A percentile compares a stretch with the other conserved stretches of the same genome.
These are phyloP conservation scores for Anser brachyrhynchus DNA, from an alignment of 2,113 vertebrate genomes.

Conservation along the genomic window DNA sequence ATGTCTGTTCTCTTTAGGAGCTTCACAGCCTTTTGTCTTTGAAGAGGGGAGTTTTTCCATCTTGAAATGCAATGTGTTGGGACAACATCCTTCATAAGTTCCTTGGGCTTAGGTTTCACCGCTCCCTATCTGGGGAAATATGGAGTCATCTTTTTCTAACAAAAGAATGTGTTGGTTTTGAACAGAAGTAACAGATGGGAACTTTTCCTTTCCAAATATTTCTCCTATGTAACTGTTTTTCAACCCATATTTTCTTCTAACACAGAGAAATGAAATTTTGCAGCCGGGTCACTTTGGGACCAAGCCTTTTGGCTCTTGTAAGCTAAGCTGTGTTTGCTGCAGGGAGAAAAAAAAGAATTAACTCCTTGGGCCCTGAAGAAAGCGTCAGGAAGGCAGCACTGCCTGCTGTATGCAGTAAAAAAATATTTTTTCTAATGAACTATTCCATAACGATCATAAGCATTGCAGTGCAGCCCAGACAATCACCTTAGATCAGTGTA, in stretches of 20 bases:
- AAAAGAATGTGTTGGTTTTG: neutral
- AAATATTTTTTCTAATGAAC: neutral
- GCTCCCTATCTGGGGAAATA: neutral
- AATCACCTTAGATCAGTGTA: neutral
- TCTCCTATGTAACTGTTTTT: neutral
- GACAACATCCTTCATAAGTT: neutral
- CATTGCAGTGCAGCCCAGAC: neutral
- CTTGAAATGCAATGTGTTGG: neutral
- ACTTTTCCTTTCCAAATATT: constrained; percentile 46
- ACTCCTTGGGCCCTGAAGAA: neutral
- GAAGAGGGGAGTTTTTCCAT: neutral
- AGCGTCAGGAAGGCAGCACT: neutral
- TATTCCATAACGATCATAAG: neutral
- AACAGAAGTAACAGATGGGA: constrained; percentile 36
- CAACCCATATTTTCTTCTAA: neutral
- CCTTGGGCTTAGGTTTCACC: neutral
- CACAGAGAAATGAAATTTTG: neutral
- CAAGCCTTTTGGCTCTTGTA: neutral
- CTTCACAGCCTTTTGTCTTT: neutral
- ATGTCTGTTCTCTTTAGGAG: neutral
- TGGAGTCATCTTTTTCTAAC: neutral
- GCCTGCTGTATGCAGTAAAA: neutral
- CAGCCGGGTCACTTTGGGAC: neutral
- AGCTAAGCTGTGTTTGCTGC: neutral
- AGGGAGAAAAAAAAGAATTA: neutral